These are phyloP conservation scores for Invenusta paracnida DNA, from an alignment of 2,888 invertebrate species.

Conservation along the genomic window DNA sequence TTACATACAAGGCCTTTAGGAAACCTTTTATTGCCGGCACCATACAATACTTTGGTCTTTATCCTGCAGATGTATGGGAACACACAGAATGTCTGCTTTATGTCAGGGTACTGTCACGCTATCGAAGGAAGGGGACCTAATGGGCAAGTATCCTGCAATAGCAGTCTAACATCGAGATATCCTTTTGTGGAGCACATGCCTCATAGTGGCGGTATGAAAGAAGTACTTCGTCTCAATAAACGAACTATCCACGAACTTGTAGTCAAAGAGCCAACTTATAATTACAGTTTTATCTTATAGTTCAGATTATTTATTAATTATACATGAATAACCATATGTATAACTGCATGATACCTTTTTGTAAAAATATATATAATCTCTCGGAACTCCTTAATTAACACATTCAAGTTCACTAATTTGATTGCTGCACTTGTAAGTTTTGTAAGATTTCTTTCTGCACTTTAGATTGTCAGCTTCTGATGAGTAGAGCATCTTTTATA, in stretches of 20 bases:
- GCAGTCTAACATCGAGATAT: not conserved
- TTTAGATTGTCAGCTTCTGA: too few relatives aligned
- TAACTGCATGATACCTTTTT: too few relatives aligned
- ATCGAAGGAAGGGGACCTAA: conserved; percentile 35
- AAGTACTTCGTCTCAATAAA: not conserved
- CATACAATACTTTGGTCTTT: conserved; percentile 43
- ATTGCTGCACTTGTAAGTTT: too few relatives aligned
- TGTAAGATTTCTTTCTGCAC: too few relatives aligned
- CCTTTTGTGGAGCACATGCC: not conserved
- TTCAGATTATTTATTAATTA: too few relatives aligned
- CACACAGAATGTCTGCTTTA: conserved; percentile 39
- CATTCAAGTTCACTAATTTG: too few relatives aligned
- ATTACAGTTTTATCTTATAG: too few relatives aligned
- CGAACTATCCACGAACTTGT: not conserved
- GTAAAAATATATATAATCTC: too few relatives aligned
- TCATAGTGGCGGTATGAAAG: not conserved
- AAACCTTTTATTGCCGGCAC: conserved; percentile 43
- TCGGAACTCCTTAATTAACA: too few relatives aligned
- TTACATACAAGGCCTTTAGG: conserved; percentile 47
- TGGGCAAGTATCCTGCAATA: not conserved
- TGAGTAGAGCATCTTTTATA: too few relatives aligned
- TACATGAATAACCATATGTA: too few relatives aligned
- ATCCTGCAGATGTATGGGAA: conserved; percentile 43
- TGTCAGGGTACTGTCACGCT: conserved; percentile 45
- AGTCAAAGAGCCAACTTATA: not conserved